Base-by-base conservation (phyloP, 1,140 invertebrate species). In the Catajapyx aquilonaris region DNA sequence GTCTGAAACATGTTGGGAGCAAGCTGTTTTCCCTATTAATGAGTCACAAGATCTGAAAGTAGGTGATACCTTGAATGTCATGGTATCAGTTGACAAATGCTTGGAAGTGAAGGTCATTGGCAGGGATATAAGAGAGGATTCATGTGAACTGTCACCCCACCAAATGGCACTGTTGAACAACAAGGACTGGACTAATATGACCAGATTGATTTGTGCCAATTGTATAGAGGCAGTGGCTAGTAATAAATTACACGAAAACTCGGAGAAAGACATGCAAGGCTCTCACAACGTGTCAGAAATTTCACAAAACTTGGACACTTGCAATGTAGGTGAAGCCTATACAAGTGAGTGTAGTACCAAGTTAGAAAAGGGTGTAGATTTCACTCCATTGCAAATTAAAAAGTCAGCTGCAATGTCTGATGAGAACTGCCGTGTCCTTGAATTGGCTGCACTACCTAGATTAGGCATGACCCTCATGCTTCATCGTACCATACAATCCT, bases 1-100 rank as follows among this genome's bases (percentile, higher is more conserved):
- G 9, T 40, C 17, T 37, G 37, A 37, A 5, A 66, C 62, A 41
- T 78, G 76, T 47, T 83, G 79, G 79, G 76, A 83, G 50, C 71
- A 77, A 50, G 74, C 73, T 17, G 55, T 81, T 17, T 79, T 75
- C 48, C 65, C 63, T 48, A 38, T 51, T 4, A 40, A 40, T 34
- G 46, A 30, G 17, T 31, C 19, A 44, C 35, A 39, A 13, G 48
- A 13, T 48, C 49, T 48, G 45, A 51, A 32, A 38, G 45, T 2
- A 38, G 41, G 28, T 31, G 41, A 28, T 44, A 51, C 20, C 43
- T 34, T 41, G n/a, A 39, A 5, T 46, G 37, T 15, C 30, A 18
- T 45, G 39, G 35, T 43, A 43, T 38, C 35, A 37, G 0, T 20
- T 49, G 13, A 40, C 44, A 34, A 41, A 38, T 30, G 31, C 30